Evolutionary conservation across 2,888 invertebrate species (phyloP).

Genomic region (Mactromeris polynyma): DNA sequence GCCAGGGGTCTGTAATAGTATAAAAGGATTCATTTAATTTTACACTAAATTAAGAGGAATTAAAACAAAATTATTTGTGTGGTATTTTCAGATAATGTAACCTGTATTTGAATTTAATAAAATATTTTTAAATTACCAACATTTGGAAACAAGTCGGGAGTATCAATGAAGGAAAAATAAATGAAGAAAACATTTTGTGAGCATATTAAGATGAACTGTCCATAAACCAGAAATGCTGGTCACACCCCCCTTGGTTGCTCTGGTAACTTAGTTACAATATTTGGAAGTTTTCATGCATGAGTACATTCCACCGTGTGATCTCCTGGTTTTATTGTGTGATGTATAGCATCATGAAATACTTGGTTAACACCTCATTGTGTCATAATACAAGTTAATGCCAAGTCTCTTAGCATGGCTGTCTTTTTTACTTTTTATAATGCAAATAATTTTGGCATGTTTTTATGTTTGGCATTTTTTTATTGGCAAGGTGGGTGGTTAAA

Average conservation of each 20-base stretch:
- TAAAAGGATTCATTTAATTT: too few species aligned
- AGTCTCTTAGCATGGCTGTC: slow-evolving; percentile 3
- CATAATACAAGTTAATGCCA: background rate
- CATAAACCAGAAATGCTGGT: background rate
- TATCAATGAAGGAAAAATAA: too few species aligned
- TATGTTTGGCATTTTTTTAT: background rate
- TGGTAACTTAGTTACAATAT: slow-evolving; percentile 10
- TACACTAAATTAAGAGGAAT: too few species aligned
- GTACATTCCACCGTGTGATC: slow-evolving; percentile 14
- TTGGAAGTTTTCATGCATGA: slow-evolving; percentile 12
- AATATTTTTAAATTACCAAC: too few species aligned
- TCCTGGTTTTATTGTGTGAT: slow-evolving; percentile 3
- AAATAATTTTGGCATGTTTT: slow-evolving; percentile 17
- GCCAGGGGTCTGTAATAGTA: too few species aligned
- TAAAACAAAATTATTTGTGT: too few species aligned
- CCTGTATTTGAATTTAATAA: too few species aligned
- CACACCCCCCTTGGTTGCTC: background rate
- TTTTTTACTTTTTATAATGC: background rate
- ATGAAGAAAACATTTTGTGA: background rate
- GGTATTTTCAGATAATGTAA: too few species aligned
- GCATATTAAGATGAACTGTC: background rate
- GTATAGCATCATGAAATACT: background rate
- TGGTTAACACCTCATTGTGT: background rate
- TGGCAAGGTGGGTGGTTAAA: background rate
- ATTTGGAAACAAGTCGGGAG: too few species aligned